A percentile compares a stretch with the other conserved stretches of the same genome.
Evolutionary conservation across 2,797 vertebrate genomes (phyloP).

Genomic region (Rhabdomys pumilio): DNA sequence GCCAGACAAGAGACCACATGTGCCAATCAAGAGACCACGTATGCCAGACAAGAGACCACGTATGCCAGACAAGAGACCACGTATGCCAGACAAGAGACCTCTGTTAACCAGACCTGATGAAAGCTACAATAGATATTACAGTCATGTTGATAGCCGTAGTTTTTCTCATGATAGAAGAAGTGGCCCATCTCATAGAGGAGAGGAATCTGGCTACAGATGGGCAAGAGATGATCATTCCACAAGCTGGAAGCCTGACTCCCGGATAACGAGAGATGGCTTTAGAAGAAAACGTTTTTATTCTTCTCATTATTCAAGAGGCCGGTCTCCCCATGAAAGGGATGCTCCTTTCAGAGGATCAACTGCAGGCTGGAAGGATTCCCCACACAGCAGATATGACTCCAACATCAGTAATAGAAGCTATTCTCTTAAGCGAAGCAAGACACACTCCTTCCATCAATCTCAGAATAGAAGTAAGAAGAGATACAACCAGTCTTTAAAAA

Average conservation of each 20-base stretch:
- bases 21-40: too few relatives aligned
- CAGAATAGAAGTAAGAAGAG: slow-evolving; percentile 90
- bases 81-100: not conserved
- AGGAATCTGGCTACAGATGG: slow-evolving; percentile 90
- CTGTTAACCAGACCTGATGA: slow-evolving; percentile 84
- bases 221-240: slow-evolving; percentile 87
- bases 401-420: slow-evolving; percentile 95
- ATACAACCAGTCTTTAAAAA: too few relatives aligned
- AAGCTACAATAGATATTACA: slow-evolving; percentile 81
- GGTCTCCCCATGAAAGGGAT: slow-evolving; percentile 92
- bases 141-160: slow-evolving; percentile 85
- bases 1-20: too few relatives aligned
- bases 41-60: too few relatives aligned
- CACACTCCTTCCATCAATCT: slow-evolving; percentile 90
- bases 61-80: too few relatives aligned
- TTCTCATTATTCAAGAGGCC: slow-evolving; percentile 88
- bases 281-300: slow-evolving; percentile 91
- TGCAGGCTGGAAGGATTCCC: slow-evolving; percentile 91
- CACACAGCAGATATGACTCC: slow-evolving; percentile 95
- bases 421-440: slow-evolving; percentile 93
- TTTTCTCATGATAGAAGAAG: slow-evolving; percentile 89
- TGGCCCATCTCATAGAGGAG: slow-evolving; percentile 89
- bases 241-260: slow-evolving; percentile 89
- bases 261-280: slow-evolving; percentile 89
- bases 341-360: slow-evolving; percentile 89